Evolutionary conservation across 2,113 vertebrate species (phyloP), one percentile per base, ranked within the genome.

Genomic region (Microtus oregoni): DNA sequence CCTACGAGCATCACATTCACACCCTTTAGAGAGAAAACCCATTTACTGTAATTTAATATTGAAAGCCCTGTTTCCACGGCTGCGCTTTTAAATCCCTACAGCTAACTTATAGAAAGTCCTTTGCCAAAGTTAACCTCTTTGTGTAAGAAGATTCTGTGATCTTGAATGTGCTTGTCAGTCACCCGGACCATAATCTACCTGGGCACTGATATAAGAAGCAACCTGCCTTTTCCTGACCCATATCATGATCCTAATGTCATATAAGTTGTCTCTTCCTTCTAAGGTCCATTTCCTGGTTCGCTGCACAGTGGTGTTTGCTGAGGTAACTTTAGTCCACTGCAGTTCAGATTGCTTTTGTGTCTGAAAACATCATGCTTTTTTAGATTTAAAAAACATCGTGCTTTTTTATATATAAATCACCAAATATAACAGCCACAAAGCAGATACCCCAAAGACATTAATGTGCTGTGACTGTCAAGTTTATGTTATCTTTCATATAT

Each of bases 11-110:
- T 96, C 94, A 96, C 26, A 41, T 90, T 72, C 24, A 13, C 93
- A 79, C 82, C 93, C 94, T 97, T 94, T 92, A 70, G 83, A 96
- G 94, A 94, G 68, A 96, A 96, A 97, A 85, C 92, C 96, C 92
- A 97, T 97, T 96, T 91, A 55, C 94, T 97, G 38, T 95, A 90
- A 97, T 97, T 97, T 97, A 95, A 96, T 96, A 97, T 96, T 77
- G 93, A 91, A 96, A 72, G 50, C 63, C 68, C 63, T 63, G 2
- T 95, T 98, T 95, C 86, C 79, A 92, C 78, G 94, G 78, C 92
- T 95, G 87, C 35, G 78, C 79, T 72, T 88, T 95, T 75, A 90
- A 82, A 95, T 41, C 87, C 58, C 65, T 72, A 47, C 50, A 79
- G 61, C 94, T 96, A 87, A 76, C 26, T 61, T 72, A 91, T 58